A percentile compares a stretch with the other conserved stretches of the same genome.
These are phyloP conservation scores for Penaeus japonicus DNA, from an alignment of 1,140 invertebrate genomes.

Conservation along the genomic window DNA sequence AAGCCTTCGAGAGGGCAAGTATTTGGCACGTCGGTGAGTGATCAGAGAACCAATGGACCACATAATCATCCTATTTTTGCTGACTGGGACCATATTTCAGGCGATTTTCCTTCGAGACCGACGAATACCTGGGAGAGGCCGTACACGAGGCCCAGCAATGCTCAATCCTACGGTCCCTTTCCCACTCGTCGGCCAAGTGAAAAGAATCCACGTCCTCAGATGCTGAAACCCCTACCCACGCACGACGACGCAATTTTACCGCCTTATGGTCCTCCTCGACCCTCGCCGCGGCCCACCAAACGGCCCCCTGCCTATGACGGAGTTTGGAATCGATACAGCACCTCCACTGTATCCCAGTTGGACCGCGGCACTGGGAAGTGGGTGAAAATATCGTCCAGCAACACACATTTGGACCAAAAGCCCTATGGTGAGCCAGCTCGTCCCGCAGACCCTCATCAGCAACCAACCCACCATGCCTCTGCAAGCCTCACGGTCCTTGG, in stretches of 20 bases:
- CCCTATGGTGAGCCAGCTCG: background rate
- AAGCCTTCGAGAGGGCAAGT: constrained; percentile 9
- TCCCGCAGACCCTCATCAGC: background rate
- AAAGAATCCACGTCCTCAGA: background rate
- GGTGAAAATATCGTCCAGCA: constrained; percentile 31
- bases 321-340: constrained; percentile 36
- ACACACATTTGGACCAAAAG: background rate
- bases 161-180: background rate
- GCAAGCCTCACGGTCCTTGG: constrained; percentile 40
- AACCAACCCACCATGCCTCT: background rate
- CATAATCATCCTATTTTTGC: background rate
- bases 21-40: background rate
- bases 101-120: background rate
- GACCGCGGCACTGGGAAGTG: constrained; percentile 37
- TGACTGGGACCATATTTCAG: background rate
- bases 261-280: background rate
- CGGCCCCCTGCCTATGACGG: background rate
- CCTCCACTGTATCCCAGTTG: constrained; percentile 29
- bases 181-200: background rate
- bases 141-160: too few relatives aligned
- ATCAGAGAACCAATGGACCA: background rate
- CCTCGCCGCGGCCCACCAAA: background rate
- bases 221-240: background rate
- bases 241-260: background rate
- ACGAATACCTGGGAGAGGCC: too few relatives aligned